Evolutionary conservation across 2,113 vertebrate genomes (phyloP).

Genomic region (Rattus rattus): DNA sequence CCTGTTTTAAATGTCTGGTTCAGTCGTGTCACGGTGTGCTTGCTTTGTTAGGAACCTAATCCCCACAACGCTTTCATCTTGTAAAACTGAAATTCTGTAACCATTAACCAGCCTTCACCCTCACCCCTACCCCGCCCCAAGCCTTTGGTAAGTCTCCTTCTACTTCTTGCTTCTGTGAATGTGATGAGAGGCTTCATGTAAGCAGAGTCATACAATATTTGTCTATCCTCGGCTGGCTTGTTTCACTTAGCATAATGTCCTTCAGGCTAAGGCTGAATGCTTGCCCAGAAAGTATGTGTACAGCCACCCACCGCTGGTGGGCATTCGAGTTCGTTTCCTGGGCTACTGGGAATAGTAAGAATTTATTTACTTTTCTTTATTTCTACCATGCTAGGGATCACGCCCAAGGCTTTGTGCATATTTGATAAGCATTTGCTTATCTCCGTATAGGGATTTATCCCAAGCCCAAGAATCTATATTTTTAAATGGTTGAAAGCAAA

Average conservation of each 20-base stretch:
- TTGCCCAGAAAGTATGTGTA: not conserved
- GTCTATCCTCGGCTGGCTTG: not conserved
- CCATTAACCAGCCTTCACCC: not conserved
- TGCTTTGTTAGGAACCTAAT: not conserved
- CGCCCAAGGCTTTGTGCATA: not conserved
- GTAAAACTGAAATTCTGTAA: conserved; percentile 23
- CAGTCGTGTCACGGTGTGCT: not conserved
- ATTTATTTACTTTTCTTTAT: not conserved
- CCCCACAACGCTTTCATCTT: not conserved
- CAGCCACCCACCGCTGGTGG: not conserved
- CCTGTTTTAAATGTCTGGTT: not conserved
- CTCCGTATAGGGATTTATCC: not conserved
- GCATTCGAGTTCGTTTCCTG: not conserved
- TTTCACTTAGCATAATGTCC: conserved; percentile 10
- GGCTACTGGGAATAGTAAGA: not conserved
- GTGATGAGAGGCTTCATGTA: not conserved
- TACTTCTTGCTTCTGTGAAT: conserved; percentile 22
- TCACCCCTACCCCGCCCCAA: not conserved
- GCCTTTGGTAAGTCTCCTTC: not conserved
- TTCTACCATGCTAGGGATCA: not conserved
- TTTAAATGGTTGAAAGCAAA: not conserved
- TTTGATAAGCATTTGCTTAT: not conserved
- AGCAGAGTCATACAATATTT: not conserved
- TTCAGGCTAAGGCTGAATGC: not conserved
- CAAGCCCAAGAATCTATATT: not conserved